Evolutionary conservation across 2,797 vertebrate genomes (phyloP), one percentile per base, ranked within the genome.

Genomic region (Pantherophis alleghaniensis): DNA sequence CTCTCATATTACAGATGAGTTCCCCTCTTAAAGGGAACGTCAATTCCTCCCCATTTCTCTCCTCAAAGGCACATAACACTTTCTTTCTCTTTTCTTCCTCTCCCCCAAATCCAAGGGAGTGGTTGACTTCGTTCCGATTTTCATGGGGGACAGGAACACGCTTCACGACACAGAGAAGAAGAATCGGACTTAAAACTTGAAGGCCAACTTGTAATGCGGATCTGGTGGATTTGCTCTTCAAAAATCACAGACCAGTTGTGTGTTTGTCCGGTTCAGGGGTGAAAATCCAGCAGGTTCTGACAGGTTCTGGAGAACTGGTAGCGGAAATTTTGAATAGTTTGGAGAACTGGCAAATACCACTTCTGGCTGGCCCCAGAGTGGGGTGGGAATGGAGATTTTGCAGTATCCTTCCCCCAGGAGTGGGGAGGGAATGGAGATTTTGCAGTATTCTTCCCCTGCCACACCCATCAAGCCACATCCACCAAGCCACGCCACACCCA

Each of bases 1-100:
- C 95, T 96, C 63, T 97, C 96, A 0, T 91, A 95, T 97, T 97
- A 96, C 96, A 96, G 87, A 92, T 55, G 1, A 93, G 59, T 92
- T 94, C 92, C 91, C 69, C 92, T 96, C 96, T 97, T 97, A 96
- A 97, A 97, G 96, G 94, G 96, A 14, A 69, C 86, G 32, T n/a
- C 47, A 28, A 26, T 74, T 60, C 37, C 28, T 60, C 56, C 86
- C 66, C 86, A 91, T 86, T 66, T 47, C 86, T 56, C 24, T 63
- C 24, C 69, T 63, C 59, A 4, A 32, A 61, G 88, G 16, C 59
- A 37, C 5, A 3, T 91, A 96, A 97, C 95, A 94, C 88, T 20
- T 89, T 93, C 95, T 97, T 95, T 94, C 96, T 96, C 91, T 24
- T 86, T 92, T 61, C 32, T 6, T 12, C 55, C 28, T 37, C 90